A percentile compares a stretch with the other conserved stretches of the same genome.
Evolutionary conservation across 1,140 invertebrate genomes (phyloP).

Genomic region (Druon quercuslanigerum): DNA sequence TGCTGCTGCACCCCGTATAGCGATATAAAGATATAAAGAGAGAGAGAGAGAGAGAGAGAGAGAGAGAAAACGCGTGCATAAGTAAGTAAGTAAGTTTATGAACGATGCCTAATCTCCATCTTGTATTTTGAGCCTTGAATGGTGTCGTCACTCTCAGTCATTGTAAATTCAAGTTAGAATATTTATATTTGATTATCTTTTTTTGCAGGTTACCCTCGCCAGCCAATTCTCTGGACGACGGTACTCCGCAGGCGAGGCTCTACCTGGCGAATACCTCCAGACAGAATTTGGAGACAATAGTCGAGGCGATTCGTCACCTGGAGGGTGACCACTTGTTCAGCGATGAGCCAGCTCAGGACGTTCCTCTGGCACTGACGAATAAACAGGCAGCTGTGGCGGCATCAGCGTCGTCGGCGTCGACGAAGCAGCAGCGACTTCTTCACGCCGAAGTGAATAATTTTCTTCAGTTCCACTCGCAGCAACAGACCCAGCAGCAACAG

Average conservation of each 20-base stretch:
- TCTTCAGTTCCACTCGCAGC: constrained; percentile 78
- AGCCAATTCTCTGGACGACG: constrained; percentile 76
- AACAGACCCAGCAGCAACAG: constrained; percentile 80
- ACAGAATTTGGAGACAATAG: constrained; percentile 97
- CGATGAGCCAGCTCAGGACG: constrained; percentile 83
- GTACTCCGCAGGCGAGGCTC: constrained; percentile 76
- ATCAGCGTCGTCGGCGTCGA: constrained; percentile 9
- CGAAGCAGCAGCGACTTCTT: constrained; percentile 69
- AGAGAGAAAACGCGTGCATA: too few relatives aligned
- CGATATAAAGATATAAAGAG: too few relatives aligned
- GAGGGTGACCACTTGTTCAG: constrained; percentile 95
- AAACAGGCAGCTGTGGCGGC: constrained; percentile 68
- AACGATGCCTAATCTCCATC: too few relatives aligned
- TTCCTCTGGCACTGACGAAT: constrained; percentile 85
- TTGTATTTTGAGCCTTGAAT: too few relatives aligned
- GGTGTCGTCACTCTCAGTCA: too few relatives aligned
- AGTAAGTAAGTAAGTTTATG: too few relatives aligned
- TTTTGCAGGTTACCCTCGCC: constrained; percentile 77
- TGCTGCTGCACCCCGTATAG: too few relatives aligned
- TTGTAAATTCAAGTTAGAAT: too few relatives aligned
- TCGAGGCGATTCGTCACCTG: constrained; percentile 96
- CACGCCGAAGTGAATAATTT: constrained; percentile 81
- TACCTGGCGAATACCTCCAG: constrained; percentile 89
- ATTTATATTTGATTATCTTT: constrained; percentile 32
- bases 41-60: too few relatives aligned